These are phyloP conservation scores for Platorchestia sp. DNA, from an alignment of 1,140 invertebrate species.

Conservation along the genomic window DNA sequence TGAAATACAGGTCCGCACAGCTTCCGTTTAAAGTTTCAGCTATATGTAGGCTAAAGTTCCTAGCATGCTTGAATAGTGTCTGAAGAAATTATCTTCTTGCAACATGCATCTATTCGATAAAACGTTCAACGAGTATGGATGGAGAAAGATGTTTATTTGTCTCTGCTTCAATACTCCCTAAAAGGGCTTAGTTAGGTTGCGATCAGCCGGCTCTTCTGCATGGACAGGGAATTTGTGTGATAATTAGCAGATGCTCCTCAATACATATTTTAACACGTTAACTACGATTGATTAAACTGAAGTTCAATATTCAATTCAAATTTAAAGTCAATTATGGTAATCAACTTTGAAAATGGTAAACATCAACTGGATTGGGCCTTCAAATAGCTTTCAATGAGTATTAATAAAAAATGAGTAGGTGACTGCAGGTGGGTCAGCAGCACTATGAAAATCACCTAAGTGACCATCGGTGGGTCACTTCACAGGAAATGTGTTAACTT, in stretches of 20 bases:
- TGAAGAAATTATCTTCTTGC: neutral
- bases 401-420: too few species aligned
- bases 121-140: neutral
- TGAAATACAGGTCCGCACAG: neutral
- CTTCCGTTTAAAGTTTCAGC: neutral
- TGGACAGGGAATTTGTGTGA: neutral
- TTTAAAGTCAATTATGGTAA: too few species aligned
- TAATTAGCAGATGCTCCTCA: neutral
- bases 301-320: too few species aligned
- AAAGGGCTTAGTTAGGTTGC: neutral
- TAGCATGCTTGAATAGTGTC: neutral
- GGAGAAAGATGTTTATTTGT: neutral
- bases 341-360: too few species aligned
- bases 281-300: too few species aligned
- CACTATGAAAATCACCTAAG: too few species aligned
- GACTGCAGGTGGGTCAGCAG: too few species aligned
- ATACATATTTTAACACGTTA: too few species aligned
- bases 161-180: neutral
- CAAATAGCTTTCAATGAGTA: too few species aligned
- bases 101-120: neutral
- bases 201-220: neutral
- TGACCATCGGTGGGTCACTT: too few species aligned
- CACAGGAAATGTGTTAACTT: too few species aligned
- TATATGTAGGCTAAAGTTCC: neutral
- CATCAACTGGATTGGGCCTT: too few species aligned